Evolutionary conservation across 1,140 invertebrate genomes (phyloP).

Genomic region (Heliconius eleuchia): DNA sequence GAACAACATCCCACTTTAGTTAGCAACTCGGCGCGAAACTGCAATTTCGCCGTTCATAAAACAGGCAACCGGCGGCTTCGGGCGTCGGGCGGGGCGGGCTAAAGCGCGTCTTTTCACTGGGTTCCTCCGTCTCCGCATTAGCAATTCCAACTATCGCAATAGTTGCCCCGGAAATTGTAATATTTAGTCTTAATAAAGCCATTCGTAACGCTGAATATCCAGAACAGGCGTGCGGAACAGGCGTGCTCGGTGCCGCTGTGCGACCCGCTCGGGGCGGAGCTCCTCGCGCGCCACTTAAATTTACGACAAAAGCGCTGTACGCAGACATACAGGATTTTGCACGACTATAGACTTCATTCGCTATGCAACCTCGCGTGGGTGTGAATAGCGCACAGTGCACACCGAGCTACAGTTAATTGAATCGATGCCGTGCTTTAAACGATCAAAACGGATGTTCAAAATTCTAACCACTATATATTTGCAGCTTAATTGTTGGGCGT

Average conservation of each 20-base stretch:
- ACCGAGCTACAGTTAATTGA: conserved; percentile 50
- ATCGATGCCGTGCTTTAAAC: conserved; percentile 37
- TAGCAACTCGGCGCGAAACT: conserved; percentile 62
- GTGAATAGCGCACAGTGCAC: conserved; percentile 41
- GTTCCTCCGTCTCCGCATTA: conserved; percentile 62
- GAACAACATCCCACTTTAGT: conserved; percentile 56
- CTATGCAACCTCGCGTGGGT: conserved; percentile 42
- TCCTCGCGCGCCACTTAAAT: conserved; percentile 47
- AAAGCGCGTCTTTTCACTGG: conserved; percentile 72
- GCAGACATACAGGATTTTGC: conserved; percentile 52
- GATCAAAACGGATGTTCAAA: conserved; percentile 51
- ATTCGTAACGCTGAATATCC: conserved; percentile 75
- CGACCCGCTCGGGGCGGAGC: conserved; percentile 52
- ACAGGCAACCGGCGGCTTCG: conserved; percentile 52
- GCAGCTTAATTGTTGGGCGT: conserved; percentile 47
- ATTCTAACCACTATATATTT: conserved; percentile 62
- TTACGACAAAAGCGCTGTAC: conserved; percentile 65
- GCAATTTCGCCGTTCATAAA: conserved; percentile 73
- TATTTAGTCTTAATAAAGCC: conserved; percentile 79
- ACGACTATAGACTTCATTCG: conserved; percentile 48
- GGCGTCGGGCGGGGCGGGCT: conserved; percentile 46
- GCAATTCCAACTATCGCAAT: conserved; percentile 72
- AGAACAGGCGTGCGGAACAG: conserved; percentile 61
- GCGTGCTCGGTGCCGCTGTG: conserved; percentile 50
- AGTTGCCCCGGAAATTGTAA: conserved; percentile 73